A percentile compares a stretch with the other conserved stretches of the same genome.
These are phyloP conservation scores for Amphiduros pacificus DNA, from an alignment of 2,888 invertebrate species.

Conservation along the genomic window DNA sequence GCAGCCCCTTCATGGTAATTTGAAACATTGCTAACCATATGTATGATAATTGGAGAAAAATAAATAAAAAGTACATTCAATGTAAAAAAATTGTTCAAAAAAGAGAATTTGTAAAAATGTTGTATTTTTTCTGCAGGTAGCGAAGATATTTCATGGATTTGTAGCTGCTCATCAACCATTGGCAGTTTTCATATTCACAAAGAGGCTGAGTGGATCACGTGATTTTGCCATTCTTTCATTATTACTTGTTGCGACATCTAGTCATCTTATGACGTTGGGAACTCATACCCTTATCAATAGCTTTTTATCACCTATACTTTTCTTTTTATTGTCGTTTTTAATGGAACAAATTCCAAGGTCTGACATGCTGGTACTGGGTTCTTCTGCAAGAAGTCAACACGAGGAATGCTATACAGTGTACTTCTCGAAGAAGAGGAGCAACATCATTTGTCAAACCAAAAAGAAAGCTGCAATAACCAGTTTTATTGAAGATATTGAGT, in stretches of 20 bases:
- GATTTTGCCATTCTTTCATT: constrained; percentile 37
- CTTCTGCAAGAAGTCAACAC: no score
- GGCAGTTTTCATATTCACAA: constrained; percentile 35
- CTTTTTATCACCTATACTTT: no score
- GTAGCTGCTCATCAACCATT: constrained; percentile 32
- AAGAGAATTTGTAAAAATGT: not conserved
- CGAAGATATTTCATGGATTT: constrained; percentile 14
- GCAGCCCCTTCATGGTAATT: constrained; percentile 40
- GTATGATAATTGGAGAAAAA: no score
- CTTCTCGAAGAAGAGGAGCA: no score
- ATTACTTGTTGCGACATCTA: constrained; percentile 37
- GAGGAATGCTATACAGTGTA: no score
- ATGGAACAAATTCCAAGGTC: no score
- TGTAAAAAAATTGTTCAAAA: not conserved
- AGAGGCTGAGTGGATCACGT: constrained; percentile 28
- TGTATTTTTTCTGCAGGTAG: constrained; percentile 6
- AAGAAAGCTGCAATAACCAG: no score
- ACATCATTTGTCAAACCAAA: no score
- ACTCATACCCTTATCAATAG: constrained; percentile 49
- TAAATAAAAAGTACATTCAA: no score
- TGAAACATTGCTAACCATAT: not conserved
- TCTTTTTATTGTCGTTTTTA: no score
- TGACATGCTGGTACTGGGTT: no score
- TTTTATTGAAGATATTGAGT: no score
- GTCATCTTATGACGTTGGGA: constrained; percentile 39